Percentiles rank a stretch among this genome's conserved stretches.
phyloP scores from a whole-genome alignment of 2,113 vertebrate species.

The Triplophysa dalaica region DNA sequence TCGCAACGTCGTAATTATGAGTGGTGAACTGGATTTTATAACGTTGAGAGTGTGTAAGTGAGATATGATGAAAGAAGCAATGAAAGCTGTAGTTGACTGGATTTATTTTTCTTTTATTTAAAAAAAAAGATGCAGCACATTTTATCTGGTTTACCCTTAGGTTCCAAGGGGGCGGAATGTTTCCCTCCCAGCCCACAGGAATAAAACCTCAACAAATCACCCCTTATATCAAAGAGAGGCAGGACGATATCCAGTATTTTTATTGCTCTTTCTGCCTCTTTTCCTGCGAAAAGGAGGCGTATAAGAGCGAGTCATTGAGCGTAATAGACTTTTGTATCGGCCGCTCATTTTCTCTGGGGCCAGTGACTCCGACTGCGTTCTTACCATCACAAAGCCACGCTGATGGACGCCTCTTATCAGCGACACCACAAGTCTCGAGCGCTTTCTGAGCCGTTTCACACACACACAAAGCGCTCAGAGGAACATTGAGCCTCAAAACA shows the following conservation, averaged over 20 bases:
- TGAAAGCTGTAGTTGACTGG: no score
- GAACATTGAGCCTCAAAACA: neutral
- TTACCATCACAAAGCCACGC: conserved; percentile 33
- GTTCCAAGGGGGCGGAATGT: no score
- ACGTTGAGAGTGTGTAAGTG: no score
- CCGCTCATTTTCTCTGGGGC: conserved; percentile 10
- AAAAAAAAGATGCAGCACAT: no score
- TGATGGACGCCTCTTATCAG: conserved; percentile 43
- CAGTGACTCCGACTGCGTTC: conserved; percentile 1
- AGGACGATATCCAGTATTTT: conserved; percentile 28
- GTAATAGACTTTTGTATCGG: conserved; percentile 26
- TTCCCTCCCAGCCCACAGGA: no score
- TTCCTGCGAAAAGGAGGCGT: conserved; percentile 1
- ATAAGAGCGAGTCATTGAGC: conserved; percentile 15
- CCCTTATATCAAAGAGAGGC: conserved; percentile 1
- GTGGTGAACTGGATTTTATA: no score
- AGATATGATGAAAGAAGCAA: no score
- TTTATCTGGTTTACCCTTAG: no score
- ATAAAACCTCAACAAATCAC: neutral
- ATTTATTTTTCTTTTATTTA: no score
- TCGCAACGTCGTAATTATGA: no score
- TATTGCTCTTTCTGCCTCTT: conserved; percentile 17
- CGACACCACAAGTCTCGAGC: conserved; percentile 29
- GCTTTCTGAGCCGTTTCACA: conserved; percentile 33
- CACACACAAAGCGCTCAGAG: conserved; percentile 8